A percentile compares a stretch with the other conserved stretches of the same genome.
Conservation (phyloP, 2,113 vertebrate species). For the Speoplatyrhinus poulsoni region DNA sequence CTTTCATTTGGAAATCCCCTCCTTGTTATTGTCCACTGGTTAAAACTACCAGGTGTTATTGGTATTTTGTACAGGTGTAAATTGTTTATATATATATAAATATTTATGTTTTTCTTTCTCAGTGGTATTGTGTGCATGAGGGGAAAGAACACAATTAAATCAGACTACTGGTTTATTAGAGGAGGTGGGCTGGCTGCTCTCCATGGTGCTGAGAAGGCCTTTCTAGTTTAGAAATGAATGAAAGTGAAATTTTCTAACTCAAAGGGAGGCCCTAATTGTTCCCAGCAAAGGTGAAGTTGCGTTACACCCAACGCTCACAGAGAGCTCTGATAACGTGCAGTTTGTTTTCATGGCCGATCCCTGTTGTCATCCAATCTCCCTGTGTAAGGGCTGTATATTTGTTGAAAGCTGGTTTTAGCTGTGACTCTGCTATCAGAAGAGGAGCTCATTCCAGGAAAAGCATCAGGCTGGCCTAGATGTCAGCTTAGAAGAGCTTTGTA, state of each 20-base stretch:
- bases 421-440: conserved; percentile 51
- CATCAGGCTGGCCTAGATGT: conserved; percentile 68
- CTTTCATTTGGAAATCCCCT: conserved; percentile 4
- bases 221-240: not conserved
- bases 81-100: too few relatives aligned
- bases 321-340: not conserved
- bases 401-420: conserved; percentile 48
- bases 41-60: conserved; percentile 8
- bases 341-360: conserved; percentile 33
- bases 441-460: conserved; percentile 63
- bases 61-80: too few relatives aligned
- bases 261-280: not conserved
- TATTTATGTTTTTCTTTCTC: too few relatives aligned
- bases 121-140: too few relatives aligned
- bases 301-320: not conserved
- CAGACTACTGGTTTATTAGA: not conserved
- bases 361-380: conserved; percentile 37
- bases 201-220: not conserved
- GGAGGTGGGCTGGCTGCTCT: not conserved
- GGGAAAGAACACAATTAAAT: not conserved
- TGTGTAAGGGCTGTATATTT: conserved; percentile 37
- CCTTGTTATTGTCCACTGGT: conserved; percentile 7
- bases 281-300: not conserved
- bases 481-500: conserved; percentile 69
- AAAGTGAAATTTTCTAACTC: too few relatives aligned